A percentile compares a stretch with the other conserved stretches of the same genome.
Conservation (phyloP, 2,888 invertebrate species). For the Gymnocheta viridis region DNA sequence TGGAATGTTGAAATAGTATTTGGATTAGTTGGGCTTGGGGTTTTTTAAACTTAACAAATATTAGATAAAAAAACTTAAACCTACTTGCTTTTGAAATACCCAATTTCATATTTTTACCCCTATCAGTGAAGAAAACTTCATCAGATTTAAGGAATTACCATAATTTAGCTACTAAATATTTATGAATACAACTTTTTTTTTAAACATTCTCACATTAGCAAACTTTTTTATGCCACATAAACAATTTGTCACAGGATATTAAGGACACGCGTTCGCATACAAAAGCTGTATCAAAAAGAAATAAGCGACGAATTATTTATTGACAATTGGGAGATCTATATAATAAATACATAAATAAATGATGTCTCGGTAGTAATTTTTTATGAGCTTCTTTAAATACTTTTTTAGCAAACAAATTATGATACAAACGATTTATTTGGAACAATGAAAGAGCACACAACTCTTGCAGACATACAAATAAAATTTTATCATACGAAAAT, state of each 20-base stretch:
- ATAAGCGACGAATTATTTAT: conserved; percentile 63
- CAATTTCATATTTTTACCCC: neutral
- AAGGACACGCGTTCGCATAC: conserved; percentile 68
- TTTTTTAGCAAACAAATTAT: conserved; percentile 56
- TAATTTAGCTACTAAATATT: conserved; percentile 63
- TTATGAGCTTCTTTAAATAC: conserved; percentile 6
- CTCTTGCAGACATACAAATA: neutral
- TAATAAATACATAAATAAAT: conserved; percentile 25
- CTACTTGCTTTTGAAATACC: neutral
- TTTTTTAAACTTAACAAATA: neutral
- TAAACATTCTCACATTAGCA: conserved; percentile 32
- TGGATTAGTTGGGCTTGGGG: too few relatives aligned
- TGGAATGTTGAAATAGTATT: too few relatives aligned
- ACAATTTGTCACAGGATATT: conserved; percentile 70
- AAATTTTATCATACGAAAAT: neutral
- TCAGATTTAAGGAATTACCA: conserved; percentile 37
- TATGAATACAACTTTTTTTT: conserved; percentile 32
- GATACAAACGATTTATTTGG: conserved; percentile 65
- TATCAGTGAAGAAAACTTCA: neutral
- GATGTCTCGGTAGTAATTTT: conserved; percentile 16
- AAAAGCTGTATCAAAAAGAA: conserved; percentile 38
- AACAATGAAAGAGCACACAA: conserved; percentile 34
- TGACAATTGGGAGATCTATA: conserved; percentile 48
- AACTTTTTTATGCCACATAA: conserved; percentile 66
- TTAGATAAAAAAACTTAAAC: neutral